Evolutionary conservation across 1,140 invertebrate species (phyloP), one percentile per base, ranked within the genome.

Genomic region (Xylocopa sonorina): DNA sequence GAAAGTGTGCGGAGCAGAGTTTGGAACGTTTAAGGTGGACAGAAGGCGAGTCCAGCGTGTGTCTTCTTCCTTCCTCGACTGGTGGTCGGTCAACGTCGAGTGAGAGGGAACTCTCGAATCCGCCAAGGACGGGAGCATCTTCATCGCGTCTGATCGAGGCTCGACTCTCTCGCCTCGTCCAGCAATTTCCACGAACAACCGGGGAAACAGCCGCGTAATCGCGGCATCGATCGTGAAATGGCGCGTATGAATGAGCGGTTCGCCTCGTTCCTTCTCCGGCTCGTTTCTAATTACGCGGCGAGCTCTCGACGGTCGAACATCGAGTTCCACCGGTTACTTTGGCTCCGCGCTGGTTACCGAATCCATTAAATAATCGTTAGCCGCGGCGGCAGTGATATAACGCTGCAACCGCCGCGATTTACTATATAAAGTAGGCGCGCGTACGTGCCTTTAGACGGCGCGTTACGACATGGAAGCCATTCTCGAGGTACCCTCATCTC

Each of bases 41-140:
- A 16, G 16, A 43, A 32, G 4, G 4, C 32, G 24, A 41, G 50
- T 16, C 5, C n/a, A n/a, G n/a, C n/a, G n/a, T n/a, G n/a, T n/a
- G 43, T 6, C 43, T 29, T 14, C 27, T 55, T 46, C 55, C 66
- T 81, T 78, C 79, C 79, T 81, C 60, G 79, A 73, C 60, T 7
- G 0, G 53, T 46, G 29, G 57, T n/a, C n/a, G 62, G n/a, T 18
- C 43, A 27, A 29, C n/a, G n/a, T 24, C 51, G 43, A 60, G 80
- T 78, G 75, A 78, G 74, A 78, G 80, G 75, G 21, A 81, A 81
- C 41, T 55, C 43, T 62, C 48, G 73, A 18, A 41, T 46, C 12
- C 43, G 32, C 41, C 64, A 81, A 81, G 80, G 75, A 48, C 80
- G 64, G n/a, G n/a, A n/a, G n/a, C n/a, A 62, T 81, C 55, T 12